Evolutionary conservation across 2,888 invertebrate genomes (phyloP), one percentile per base, ranked within the genome.

Genomic region (Dysmachus trigonus): DNA sequence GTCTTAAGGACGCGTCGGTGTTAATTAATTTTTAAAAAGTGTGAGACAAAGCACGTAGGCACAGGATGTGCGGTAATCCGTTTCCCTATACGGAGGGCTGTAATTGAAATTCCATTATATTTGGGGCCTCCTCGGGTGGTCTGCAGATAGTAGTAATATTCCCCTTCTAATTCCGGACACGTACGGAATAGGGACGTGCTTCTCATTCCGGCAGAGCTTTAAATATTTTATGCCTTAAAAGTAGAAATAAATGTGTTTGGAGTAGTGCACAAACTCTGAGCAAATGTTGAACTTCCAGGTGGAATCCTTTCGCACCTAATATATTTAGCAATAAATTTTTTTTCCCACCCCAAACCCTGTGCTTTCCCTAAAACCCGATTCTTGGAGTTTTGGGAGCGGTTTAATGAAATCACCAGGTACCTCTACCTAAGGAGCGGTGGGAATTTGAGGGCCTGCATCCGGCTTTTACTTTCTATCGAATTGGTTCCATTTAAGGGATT

Each of bases 161-260:
- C 22, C 38, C 27, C 41, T 83, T 72, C 71, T 72, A 71, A 83
- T 83, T 83, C 83, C 71, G 31, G n/a, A 72, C 83, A 83, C 83
- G 83, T 83, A 72, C 72, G n/a, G 30, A 27, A 83, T 83, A 27
- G 38, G 72, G 72, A 83, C 83, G 83, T 83, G 83, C 83, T 30
- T 27, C 62, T 33, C 71, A 38, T 22, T 41, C 72, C 15, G 38
- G n/a, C 38, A 38, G 62, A 27, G 83, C 83, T 41, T 83, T 83
- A 83, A 83, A 83, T 83, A 83, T 83, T 83, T 83, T 83, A 83
- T 83, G 72, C 83, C 83, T 33, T 82, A 83, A 83, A 83, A 83
- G 38, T 83, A 72, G 71, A 83, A 83, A 83, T 62, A 51, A 83
- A 83, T 72, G 83, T 72, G 71, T 83, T 41, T 38, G 30, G 72